Conservation (phyloP, 2,113 vertebrate genomes). For the Campylorhamphus procurvoides region DNA sequence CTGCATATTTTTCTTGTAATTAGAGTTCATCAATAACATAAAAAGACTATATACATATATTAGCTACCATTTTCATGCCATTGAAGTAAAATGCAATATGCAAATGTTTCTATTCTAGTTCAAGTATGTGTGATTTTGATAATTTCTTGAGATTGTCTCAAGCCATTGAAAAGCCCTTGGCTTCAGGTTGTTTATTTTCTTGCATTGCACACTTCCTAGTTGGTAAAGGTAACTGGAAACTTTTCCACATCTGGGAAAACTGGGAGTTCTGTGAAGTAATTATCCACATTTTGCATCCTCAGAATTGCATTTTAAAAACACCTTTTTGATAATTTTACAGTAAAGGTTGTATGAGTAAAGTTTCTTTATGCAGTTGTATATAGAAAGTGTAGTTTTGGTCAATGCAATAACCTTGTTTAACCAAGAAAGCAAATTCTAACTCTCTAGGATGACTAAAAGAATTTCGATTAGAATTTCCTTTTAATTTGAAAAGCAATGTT, state of each 20-base stretch:
- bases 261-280: not conserved
- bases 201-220: not conserved
- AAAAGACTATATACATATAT: not conserved
- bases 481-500: not conserved
- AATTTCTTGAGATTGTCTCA: not conserved
- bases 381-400: not conserved
- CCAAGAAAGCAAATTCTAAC: not conserved
- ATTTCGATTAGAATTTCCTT: not conserved
- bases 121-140: not conserved
- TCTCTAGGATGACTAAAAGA: not conserved
- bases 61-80: not conserved
- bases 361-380: not conserved
- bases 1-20: not conserved
- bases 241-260: not conserved
- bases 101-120: not conserved
- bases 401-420: not conserved
- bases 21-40: not conserved
- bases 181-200: constrained; percentile 1
- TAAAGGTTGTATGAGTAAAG: not conserved
- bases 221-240: not conserved
- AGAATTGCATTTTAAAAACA: not conserved
- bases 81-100: not conserved
- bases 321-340: not conserved
- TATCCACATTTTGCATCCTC: not conserved
- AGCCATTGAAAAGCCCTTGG: not conserved